Evolutionary conservation across 2,797 vertebrate species (phyloP).

Genomic region (Neosilurus mollespiculum): DNA sequence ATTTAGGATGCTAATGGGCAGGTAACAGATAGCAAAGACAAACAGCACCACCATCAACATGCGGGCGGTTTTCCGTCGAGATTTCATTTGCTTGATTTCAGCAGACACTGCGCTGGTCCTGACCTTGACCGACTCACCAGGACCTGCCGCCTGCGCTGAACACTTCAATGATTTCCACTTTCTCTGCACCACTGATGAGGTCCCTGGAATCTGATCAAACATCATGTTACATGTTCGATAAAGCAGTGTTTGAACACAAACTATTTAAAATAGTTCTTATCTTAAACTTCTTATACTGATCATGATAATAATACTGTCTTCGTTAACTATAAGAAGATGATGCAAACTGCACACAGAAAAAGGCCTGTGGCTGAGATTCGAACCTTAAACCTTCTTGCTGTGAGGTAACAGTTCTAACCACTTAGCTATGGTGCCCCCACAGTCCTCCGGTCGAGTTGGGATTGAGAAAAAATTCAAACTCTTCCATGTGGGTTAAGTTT

Average conservation of each 20-base stretch:
- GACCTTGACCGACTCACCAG: constrained; percentile 75
- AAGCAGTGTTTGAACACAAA: not conserved
- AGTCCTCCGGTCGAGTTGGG: too few species aligned
- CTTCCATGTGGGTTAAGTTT: not conserved
- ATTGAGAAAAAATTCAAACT: not conserved
- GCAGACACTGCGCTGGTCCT: constrained; percentile 83
- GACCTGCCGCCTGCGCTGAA: constrained; percentile 66
- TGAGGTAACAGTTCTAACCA: too few species aligned
- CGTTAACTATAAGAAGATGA: too few species aligned
- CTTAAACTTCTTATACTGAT: too few species aligned
- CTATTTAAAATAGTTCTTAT: not conserved
- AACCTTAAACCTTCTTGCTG: too few species aligned
- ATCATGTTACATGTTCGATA: not conserved
- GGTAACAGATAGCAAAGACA: constrained; percentile 93
- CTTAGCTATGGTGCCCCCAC: too few species aligned
- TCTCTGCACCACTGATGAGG: constrained; percentile 86
- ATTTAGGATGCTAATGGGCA: constrained; percentile 95
- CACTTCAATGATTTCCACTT: constrained; percentile 86
- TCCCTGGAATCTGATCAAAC: constrained; percentile 87
- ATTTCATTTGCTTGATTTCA: constrained; percentile 92
- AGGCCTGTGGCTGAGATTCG: too few species aligned
- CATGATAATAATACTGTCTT: not conserved
- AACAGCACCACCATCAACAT: constrained; percentile 96
- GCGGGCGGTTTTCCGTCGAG: constrained; percentile 90
- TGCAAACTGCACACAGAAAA: too few species aligned